These are phyloP conservation scores for Caenorhabditis parvicauda DNA, from an alignment of 2,888 invertebrate genomes.

Conservation along the genomic window DNA sequence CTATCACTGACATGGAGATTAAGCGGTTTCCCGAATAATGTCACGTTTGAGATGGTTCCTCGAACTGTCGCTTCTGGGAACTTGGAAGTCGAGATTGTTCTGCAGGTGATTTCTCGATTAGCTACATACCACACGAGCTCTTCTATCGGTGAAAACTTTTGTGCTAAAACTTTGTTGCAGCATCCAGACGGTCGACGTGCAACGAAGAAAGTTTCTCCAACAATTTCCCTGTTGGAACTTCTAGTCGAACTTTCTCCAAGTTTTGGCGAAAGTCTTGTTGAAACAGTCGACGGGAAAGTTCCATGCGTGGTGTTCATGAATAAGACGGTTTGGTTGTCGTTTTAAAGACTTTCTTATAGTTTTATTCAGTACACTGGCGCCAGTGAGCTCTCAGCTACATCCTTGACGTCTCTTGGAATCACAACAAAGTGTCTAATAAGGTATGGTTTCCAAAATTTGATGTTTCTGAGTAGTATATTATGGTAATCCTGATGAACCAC, in stretches of 20 bases:
- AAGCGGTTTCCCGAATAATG: constrained; percentile 85
- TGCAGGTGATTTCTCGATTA: constrained; percentile 22
- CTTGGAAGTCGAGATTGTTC: constrained; percentile 35
- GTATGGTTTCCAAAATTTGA: constrained; percentile 3
- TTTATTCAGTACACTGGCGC: constrained; percentile 27
- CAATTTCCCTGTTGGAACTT: constrained; percentile 21
- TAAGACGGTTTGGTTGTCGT: constrained; percentile 20
- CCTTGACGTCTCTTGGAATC: constrained; percentile 27
- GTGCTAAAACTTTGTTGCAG: constrained; percentile 8
- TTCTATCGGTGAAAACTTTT: no score
- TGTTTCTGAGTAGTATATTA: not conserved
- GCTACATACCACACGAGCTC: no score
- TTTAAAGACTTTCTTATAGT: not conserved
- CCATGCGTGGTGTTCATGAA: constrained; percentile 46
- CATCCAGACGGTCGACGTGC: constrained; percentile 20
- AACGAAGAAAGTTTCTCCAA: constrained; percentile 15
- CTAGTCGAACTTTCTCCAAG: constrained; percentile 18
- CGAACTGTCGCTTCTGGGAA: constrained; percentile 6
- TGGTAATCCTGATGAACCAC: no score
- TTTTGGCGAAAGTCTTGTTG: constrained; percentile 27
- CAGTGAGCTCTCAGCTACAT: constrained; percentile 17
- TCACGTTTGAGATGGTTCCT: constrained; percentile 79
- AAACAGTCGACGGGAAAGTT: constrained; percentile 10
- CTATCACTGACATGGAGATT: constrained; percentile 77
- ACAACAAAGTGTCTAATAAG: constrained; percentile 25